phyloP scores from a whole-genome alignment of 1,140 invertebrate genomes.

The Penaeus japonicus region DNA sequence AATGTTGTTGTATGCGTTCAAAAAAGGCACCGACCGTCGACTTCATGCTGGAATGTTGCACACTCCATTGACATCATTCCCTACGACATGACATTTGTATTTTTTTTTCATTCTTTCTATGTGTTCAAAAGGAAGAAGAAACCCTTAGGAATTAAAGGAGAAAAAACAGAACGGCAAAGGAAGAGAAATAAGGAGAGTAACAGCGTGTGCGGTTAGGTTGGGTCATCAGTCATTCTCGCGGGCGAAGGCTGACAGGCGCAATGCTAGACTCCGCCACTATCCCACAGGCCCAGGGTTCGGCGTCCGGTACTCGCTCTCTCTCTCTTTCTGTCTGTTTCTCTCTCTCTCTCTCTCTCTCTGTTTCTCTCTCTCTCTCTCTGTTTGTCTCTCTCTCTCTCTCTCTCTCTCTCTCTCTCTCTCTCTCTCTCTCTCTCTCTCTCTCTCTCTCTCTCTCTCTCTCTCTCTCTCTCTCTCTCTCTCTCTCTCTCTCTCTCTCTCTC shows the following conservation, averaged over 20 bases:
- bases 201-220: neutral
- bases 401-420: neutral
- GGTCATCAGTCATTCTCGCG: conserved; percentile 52
- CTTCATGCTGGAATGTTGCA: neutral
- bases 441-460: too few species aligned
- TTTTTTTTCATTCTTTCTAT: too few species aligned
- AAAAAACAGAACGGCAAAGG: neutral
- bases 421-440: conserved; percentile 35
- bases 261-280: conserved; percentile 33
- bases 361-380: neutral
- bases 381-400: too few species aligned
- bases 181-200: conserved; percentile 6
- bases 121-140: neutral
- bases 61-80: neutral
- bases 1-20: too few species aligned
- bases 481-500: neutral
- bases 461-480: neutral
- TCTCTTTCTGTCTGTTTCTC: neutral
- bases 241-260: conserved; percentile 38
- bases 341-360: neutral
- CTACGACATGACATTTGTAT: too few species aligned
- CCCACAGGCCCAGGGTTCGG: neutral
- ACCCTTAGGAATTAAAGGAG: neutral
- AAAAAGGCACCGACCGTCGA: too few species aligned
- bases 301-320: neutral